These are phyloP conservation scores for Hypocryptadius cinnamomeus DNA, from an alignment of 2,113 vertebrate genomes.

Conservation along the genomic window DNA sequence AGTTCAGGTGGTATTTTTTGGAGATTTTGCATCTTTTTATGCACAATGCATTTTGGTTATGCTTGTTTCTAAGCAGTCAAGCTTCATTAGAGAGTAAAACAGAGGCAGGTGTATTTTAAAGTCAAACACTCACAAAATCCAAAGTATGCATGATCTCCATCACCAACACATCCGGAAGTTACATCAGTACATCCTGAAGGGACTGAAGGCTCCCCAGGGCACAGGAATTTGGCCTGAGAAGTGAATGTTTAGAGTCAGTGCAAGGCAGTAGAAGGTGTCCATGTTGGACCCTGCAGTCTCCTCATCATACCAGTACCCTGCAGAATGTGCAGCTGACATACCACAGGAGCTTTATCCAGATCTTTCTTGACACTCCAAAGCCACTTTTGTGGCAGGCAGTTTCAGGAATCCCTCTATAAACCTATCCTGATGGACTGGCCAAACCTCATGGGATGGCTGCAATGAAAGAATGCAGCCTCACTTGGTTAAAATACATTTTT, in stretches of 20 bases:
- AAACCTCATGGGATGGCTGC: background rate
- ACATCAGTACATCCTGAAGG: background rate
- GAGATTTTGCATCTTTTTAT: background rate
- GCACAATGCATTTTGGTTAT: background rate
- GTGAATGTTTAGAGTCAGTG: background rate
- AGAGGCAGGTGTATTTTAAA: constrained; percentile 31
- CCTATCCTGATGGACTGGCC: background rate
- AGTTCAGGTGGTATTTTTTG: background rate
- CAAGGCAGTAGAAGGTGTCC: background rate
- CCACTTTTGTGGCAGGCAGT: background rate
- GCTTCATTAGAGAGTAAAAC: constrained; percentile 22
- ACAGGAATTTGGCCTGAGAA: background rate
- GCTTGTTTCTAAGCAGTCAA: constrained; percentile 12
- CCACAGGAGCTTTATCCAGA: background rate
- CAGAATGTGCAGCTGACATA: background rate
- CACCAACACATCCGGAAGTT: background rate
- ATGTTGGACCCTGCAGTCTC: background rate
- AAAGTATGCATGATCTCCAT: background rate
- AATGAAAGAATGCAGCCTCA: background rate
- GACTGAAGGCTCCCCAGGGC: background rate
- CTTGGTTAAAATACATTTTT: background rate
- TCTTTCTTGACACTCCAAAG: background rate
- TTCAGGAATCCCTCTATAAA: background rate
- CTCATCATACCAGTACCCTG: background rate
- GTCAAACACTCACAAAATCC: background rate